Base-by-base conservation (phyloP, 2,113 vertebrate genomes). In the Cavia porcellus region DNA sequence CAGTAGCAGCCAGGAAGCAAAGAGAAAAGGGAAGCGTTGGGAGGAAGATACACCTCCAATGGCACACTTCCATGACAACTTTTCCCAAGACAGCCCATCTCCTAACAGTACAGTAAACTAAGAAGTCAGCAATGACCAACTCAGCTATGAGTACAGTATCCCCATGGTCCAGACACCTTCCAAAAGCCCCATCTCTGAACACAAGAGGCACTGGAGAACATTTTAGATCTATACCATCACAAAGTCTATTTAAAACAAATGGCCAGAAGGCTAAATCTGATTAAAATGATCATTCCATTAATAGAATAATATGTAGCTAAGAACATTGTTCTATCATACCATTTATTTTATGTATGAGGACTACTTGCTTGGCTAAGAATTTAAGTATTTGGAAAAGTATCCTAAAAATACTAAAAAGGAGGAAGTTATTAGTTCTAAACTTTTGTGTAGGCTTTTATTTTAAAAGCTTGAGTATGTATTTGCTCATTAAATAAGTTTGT, bases 351-450 rank as follows among this genome's bases (percentile, higher is more conserved):
- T 42, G 55, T 45, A 68, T 22, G 6, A 66, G 25, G 35, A 74
- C 11, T 68, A 91, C 38, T 89, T 95, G n/a, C 50, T 30, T 89
- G 38, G n/a, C 57, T 90, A 91, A 89, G n/a, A 83, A 80, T 64
- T 90, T 70, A 96, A 90, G 3, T 90, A 87, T 55, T 89, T 24
- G 57, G 25, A 55, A 96, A 97, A 94, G n/a, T 3, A 95, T 22
- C 19, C 28, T 28, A 19, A 79, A 92, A 62, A 88, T 81, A 55
- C 24, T 90, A 85, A 93, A 84, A 8, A 74, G 50, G 42, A 3
- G 8, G 13, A 77, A 35, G 50, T 30, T 79, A 83, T 57, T 62
- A 89, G 85, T 86, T 87, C 38, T 88, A 52, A 93, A 92, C 55
- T 87, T 75, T 82, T 3, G 28, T 30, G 24, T 68, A 94, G 52